Base-by-base conservation (phyloP, 2,888 invertebrate genomes). In the Orthonychiurus folsomi region DNA sequence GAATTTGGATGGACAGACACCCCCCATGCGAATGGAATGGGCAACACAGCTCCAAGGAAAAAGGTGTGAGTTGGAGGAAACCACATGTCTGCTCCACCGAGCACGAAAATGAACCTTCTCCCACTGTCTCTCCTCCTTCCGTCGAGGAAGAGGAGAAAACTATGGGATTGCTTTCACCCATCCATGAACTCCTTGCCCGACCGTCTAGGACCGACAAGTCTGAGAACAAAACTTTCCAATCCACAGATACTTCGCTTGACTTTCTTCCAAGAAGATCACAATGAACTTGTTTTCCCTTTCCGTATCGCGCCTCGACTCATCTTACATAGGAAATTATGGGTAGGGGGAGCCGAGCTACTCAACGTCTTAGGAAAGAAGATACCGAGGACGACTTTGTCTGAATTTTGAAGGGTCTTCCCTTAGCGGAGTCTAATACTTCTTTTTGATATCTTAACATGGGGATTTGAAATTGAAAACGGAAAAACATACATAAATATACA, bases 41-140 rank as follows among this genome's bases (percentile, higher is more conserved):
- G n/a, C n/a, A n/a, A n/a, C n/a, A n/a, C n/a, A n/a, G 48, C 48
- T 48, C 15, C 48, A 48, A 48, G 48, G 12, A n/a, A 12, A 48
- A 48, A 28, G 56, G 55, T 55, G 55, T 37, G 48, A 60, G 48
- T 60, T 56, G 65, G 47, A 59, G 64, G 61, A 68, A 66, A 67
- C 67, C 68, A 67, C 64, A 67, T 65, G 63, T 66, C 58, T 69
- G 72, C 71, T 72, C 64, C 63, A 66, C 64, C 66, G 67, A 69
- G 71, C 72, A 70, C 67, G 70, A 72, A 72, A 72, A 72, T 72
- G 71, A 72, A 71, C 67, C 65, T n/a, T n/a, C n/a, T n/a, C n/a
- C n/a, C n/a, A n/a, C n/a, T n/a, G n/a, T 64, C 55, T 64, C 64
- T 67, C 64, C 58, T 64, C 55, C 66, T 66, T 67, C 64, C 58